phyloP scores from a whole-genome alignment of 2,113 vertebrate species.

The Sander vitreus region DNA sequence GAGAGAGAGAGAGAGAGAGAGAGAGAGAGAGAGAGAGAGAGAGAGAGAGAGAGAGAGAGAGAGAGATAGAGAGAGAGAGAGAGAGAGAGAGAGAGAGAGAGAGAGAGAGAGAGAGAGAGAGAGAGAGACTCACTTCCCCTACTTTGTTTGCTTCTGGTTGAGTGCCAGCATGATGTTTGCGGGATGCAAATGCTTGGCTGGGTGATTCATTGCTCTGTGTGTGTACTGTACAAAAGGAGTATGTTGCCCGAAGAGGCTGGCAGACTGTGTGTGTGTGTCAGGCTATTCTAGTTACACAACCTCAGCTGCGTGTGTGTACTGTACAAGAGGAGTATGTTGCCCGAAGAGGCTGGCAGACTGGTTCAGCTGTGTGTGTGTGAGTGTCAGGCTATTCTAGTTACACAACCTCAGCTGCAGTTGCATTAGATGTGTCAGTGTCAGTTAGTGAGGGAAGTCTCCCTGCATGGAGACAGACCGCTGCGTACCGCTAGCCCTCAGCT shows the following conservation, averaged over 20 bases:
- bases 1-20: neutral
- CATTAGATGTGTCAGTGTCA: constrained; percentile 67
- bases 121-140: constrained; percentile 73
- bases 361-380: constrained; percentile 1
- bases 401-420: constrained; percentile 68
- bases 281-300: too few relatives aligned
- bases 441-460: constrained; percentile 58
- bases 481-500: constrained; percentile 1
- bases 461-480: constrained; percentile 39
- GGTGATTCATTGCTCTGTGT: constrained; percentile 69
- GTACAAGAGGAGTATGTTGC: constrained; percentile 54
- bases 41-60: too few relatives aligned
- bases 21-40: too few relatives aligned
- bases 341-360: constrained; percentile 49
- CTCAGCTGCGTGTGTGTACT: constrained; percentile 43
- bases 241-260: too few relatives aligned
- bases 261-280: constrained; percentile 15
- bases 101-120: too few relatives aligned
- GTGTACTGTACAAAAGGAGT: too few relatives aligned
- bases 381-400: constrained; percentile 56
- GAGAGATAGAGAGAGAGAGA: neutral
- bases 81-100: neutral
- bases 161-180: constrained; percentile 74
- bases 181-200: constrained; percentile 75
- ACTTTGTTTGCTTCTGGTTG: constrained; percentile 77